These are phyloP conservation scores for Nothoprocta perdicaria DNA, from an alignment of 2,113 vertebrate species.

Conservation along the genomic window DNA sequence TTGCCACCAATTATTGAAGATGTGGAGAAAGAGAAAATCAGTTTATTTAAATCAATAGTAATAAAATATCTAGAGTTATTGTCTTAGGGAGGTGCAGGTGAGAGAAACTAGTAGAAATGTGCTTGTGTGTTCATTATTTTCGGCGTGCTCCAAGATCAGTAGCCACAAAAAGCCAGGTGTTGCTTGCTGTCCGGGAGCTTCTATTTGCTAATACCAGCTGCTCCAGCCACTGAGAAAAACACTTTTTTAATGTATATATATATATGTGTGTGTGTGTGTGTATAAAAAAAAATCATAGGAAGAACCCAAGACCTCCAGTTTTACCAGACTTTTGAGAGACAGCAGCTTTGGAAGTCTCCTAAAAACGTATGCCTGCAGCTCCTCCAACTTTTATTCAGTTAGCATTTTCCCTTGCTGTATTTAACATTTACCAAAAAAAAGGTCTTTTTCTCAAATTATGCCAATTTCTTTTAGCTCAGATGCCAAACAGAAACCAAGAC, in stretches of 20 bases:
- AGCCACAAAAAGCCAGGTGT: neutral
- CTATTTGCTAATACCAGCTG: neutral
- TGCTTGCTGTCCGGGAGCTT: neutral
- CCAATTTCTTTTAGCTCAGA: constrained; percentile 67
- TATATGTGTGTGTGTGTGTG: too few species aligned
- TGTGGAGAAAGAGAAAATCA: neutral
- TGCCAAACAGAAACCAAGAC: constrained; percentile 76
- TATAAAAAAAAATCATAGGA: neutral
- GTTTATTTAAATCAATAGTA: neutral
- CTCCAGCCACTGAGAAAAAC: neutral
- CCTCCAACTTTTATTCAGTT: constrained; percentile 33
- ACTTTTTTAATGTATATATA: neutral
- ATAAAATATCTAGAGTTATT: neutral
- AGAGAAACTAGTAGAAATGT: neutral
- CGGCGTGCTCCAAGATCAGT: neutral
- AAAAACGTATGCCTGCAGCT: neutral
- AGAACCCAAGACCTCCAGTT: neutral
- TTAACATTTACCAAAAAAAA: constrained; percentile 57
- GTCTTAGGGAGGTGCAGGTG: neutral
- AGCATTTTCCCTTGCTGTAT: constrained; percentile 50
- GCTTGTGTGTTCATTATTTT: neutral
- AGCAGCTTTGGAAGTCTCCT: neutral
- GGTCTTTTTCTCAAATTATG: constrained; percentile 69
- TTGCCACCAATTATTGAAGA: neutral
- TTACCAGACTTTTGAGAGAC: neutral